phyloP scores from a whole-genome alignment of 2,797 vertebrate genomes.

The Acanthurus lineatus region DNA sequence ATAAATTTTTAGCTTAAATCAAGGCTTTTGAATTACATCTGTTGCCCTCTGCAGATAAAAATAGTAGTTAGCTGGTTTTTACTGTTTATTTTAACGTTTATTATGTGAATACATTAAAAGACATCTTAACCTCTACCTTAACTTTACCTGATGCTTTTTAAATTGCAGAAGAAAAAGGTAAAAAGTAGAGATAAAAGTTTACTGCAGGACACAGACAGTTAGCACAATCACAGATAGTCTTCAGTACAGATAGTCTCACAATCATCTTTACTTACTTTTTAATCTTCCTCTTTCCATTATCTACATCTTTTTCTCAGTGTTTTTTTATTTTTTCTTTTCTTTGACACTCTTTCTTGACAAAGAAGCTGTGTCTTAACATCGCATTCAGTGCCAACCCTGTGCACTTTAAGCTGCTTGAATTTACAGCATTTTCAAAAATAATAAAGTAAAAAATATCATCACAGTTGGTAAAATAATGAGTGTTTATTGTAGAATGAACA shows the following conservation, averaged over 20 bases:
- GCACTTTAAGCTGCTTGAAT: not conserved
- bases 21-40: not conserved
- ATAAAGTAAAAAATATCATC: not conserved
- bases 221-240: not conserved
- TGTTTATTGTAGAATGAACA: not conserved
- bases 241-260: not conserved
- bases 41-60: not conserved
- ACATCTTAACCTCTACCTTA: too few species aligned
- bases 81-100: not conserved
- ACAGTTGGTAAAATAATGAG: not conserved
- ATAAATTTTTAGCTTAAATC: constrained; percentile 1
- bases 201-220: constrained; percentile 17
- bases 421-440: not conserved
- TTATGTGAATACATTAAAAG: too few species aligned
- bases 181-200: constrained; percentile 6
- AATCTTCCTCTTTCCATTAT: not conserved
- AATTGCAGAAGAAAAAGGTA: not conserved
- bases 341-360: constrained; percentile 13
- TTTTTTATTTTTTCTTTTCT: not conserved
- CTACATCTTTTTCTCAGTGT: not conserved
- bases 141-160: too few species aligned
- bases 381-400: not conserved
- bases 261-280: not conserved
- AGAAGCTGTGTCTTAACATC: not conserved
- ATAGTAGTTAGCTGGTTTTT: not conserved